Conservation (phyloP, 2,113 vertebrate species). For the Pteruthius melanotis region DNA sequence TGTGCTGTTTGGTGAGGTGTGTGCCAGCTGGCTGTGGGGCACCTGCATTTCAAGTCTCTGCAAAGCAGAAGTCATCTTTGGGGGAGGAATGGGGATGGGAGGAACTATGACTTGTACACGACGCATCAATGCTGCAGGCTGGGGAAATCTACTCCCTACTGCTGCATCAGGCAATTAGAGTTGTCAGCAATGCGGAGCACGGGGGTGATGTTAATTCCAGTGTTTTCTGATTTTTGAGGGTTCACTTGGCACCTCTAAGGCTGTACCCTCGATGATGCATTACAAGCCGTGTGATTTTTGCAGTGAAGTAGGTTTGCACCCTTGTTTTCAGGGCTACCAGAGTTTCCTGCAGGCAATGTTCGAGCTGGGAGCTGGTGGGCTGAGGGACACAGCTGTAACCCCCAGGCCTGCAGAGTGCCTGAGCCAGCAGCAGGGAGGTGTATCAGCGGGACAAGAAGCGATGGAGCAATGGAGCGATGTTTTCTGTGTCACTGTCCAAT, state of each 20-base stretch:
- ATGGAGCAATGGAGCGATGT: fast-evolving
- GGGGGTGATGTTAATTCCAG: neutral
- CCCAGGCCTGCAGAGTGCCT: neutral
- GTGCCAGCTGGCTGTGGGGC: neutral
- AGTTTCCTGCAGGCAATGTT: fast-evolving
- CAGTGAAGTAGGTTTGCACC: neutral
- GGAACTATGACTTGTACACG: neutral
- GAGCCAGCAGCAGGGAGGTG: neutral
- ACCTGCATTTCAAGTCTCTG: neutral
- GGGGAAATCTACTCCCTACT: neutral
- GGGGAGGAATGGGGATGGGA: neutral
- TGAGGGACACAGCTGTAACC: neutral
- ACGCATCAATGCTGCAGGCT: neutral
- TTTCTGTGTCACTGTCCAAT: neutral
- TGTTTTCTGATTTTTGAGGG: neutral
- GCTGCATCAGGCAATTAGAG: neutral
- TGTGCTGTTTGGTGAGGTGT: neutral
- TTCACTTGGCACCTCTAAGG: neutral
- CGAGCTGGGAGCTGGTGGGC: fast-evolving
- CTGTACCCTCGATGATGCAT: fast-evolving
- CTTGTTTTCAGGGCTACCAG: neutral
- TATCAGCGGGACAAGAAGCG: neutral
- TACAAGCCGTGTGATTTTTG: neutral
- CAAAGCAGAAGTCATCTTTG: neutral
- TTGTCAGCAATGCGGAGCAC: neutral